Evolutionary conservation across 2,797 vertebrate genomes (phyloP), one percentile per base, ranked within the genome.

Genomic region (Fratercula arctica): DNA sequence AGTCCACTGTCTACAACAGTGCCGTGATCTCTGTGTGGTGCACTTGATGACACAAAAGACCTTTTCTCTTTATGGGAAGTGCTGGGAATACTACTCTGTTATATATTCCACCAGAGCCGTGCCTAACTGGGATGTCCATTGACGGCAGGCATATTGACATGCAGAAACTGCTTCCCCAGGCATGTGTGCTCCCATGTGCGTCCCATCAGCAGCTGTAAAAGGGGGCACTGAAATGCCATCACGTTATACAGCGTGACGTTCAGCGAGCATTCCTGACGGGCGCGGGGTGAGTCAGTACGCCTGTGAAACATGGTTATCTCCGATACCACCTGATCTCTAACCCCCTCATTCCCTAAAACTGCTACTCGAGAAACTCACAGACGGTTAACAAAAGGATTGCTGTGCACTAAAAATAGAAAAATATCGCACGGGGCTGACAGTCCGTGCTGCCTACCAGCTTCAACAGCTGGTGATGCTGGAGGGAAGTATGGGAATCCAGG

Each of bases 331-430:
- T 24, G 7, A 43, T 89, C 33, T 93, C 63, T 77, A 67, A 69
- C 8, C 0, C 0, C 31, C 37, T 57, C 1, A 2, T 68, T 90
- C 56, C 73, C 57, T 72, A 90, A 84, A 89, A 78, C 20, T 33
- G 41, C 28, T 43, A 5, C 41, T 53, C 0, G 0, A 56, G n/a
- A 84, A 66, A 24, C 16, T 74, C 56, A 23, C 0, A 0, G 66
- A n/a, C 0, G 0, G 16, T 45, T 74, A 46, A 70, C 66, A 72
- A 33, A 64, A 75, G 17, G 48, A 75, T 84, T 85, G 41, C 31
- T 61, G 4, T 72, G 67, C 11, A 17, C 15, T 72, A 6, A 73
- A 90, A 57, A 25, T 0, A 59, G 37, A 46, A 72, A 64, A 88
- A 29, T 61, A 35, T 13, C 20, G 53, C 41, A n/a, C 0, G 2